Evolutionary conservation across 1,140 invertebrate species (phyloP).

Genomic region (Drosophila rhopaloa): DNA sequence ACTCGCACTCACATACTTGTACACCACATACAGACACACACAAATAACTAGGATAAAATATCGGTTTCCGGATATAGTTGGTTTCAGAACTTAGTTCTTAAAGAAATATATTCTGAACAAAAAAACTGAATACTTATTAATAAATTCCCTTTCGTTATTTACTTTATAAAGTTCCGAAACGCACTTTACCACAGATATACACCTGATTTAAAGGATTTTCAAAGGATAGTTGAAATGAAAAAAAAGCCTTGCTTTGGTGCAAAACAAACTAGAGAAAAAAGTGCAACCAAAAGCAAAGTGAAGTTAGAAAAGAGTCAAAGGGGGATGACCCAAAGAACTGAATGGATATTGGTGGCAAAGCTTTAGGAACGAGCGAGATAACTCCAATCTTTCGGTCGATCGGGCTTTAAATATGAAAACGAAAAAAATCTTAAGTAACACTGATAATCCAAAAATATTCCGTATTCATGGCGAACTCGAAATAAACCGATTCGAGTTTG

Average conservation of each 20-base stretch:
- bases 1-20: constrained; percentile 31
- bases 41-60: constrained; percentile 17
- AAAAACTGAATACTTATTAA: background rate
- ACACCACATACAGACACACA: constrained; percentile 51
- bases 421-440: constrained; percentile 59
- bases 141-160: background rate
- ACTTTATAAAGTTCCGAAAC: constrained; percentile 9
- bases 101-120: background rate
- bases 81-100: background rate
- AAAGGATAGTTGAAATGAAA: background rate
- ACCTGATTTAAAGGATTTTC: constrained; percentile 6
- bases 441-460: constrained; percentile 52
- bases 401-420: constrained; percentile 36
- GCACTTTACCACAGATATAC: constrained; percentile 20
- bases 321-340: constrained; percentile 27
- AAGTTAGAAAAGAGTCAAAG: constrained; percentile 27
- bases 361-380: constrained; percentile 21
- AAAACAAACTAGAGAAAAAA: constrained; percentile 16
- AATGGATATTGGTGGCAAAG: constrained; percentile 31
- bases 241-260: constrained; percentile 20
- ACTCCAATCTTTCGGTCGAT: constrained; percentile 14
- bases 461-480: constrained; percentile 36
- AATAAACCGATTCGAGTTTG: constrained; percentile 44
- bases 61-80: constrained; percentile 8
- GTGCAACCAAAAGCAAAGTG: constrained; percentile 36